Evolutionary conservation across 2,797 vertebrate genomes (phyloP).

Genomic region (Cirrhinus mrigala): DNA sequence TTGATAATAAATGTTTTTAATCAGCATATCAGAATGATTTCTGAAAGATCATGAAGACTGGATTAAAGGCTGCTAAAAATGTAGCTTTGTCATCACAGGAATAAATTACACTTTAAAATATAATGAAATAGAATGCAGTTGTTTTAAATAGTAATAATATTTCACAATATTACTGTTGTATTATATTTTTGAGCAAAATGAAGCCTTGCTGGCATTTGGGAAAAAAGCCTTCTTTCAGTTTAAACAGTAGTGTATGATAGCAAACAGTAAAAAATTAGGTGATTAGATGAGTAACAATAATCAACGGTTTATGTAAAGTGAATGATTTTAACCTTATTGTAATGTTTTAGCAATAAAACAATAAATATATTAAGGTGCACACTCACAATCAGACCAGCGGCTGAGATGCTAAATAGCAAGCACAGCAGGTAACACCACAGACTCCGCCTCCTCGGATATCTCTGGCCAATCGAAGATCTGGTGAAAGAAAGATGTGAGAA

Average conservation of each 20-base stretch:
- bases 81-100: background rate
- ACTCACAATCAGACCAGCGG: slow-evolving; percentile 91
- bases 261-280: background rate
- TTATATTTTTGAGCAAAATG: too few relatives aligned
- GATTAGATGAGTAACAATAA: background rate
- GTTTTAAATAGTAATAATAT: too few relatives aligned
- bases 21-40: background rate
- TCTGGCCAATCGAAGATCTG: slow-evolving; percentile 92
- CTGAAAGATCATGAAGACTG: background rate
- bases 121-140: too few relatives aligned
- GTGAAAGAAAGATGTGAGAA: slow-evolving; percentile 19
- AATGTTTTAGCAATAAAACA: too few relatives aligned
- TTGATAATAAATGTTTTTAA: too few relatives aligned
- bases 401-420: slow-evolving; percentile 86
- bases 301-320: background rate
- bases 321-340: background rate
- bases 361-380: background rate
- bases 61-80: background rate
- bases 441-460: slow-evolving; percentile 91
- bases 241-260: too few relatives aligned
- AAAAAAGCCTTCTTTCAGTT: too few relatives aligned
- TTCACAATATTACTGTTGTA: too few relatives aligned
- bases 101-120: too few relatives aligned
- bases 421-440: slow-evolving; percentile 92
- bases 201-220: too few relatives aligned